These are phyloP conservation scores for Poeciliopsis presidionis DNA, from an alignment of 2,797 vertebrate genomes.

Conservation along the genomic window DNA sequence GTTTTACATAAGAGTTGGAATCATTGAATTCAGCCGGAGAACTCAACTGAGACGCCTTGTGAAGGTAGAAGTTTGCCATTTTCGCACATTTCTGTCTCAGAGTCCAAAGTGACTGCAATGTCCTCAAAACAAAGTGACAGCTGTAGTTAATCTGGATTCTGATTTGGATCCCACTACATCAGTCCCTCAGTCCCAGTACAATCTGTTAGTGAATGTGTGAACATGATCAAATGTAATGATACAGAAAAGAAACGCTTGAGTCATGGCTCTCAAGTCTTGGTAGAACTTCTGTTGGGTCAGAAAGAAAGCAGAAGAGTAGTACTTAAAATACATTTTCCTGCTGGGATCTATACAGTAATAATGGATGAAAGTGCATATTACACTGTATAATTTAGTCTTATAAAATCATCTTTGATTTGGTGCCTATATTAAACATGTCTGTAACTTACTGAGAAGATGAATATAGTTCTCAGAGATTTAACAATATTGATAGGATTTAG, in stretches of 20 bases:
- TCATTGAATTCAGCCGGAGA: constrained; percentile 1
- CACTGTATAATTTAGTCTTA: not conserved
- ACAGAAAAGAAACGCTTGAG: not conserved
- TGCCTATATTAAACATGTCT: not conserved
- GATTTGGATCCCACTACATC: not conserved
- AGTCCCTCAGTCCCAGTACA: not conserved
- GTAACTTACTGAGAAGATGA: not conserved
- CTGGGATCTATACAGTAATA: not conserved
- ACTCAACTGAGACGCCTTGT: not conserved
- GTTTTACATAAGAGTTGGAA: not conserved
- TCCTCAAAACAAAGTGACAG: not conserved
- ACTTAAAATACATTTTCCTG: not conserved
- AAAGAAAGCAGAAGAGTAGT: not conserved
- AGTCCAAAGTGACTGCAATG: not conserved
- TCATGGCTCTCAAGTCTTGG: not conserved
- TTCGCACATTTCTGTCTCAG: not conserved
- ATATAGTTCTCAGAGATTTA: not conserved
- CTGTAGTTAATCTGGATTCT: not conserved
- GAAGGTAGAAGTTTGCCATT: not conserved
- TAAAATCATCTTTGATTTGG: not conserved
- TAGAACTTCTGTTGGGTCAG: not conserved
- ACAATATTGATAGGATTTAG: not conserved
- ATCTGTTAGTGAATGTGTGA: not conserved
- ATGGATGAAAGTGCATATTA: not conserved
- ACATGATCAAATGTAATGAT: not conserved